Conservation (phyloP, 2,113 vertebrate genomes). For the Leptobrachium leishanense region DNA sequence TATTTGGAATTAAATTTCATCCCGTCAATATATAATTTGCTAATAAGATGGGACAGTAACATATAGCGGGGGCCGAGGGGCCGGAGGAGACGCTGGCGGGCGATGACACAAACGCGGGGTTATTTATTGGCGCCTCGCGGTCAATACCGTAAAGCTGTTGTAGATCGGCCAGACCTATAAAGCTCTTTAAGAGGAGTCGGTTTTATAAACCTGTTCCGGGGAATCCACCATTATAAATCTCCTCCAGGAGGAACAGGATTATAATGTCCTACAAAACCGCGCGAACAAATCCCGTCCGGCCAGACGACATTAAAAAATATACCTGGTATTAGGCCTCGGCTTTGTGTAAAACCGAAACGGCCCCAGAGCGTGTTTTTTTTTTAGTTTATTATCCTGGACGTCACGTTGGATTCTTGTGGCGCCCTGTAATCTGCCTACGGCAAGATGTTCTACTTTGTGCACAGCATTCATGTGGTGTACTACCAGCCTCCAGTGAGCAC, state of each 20-base stretch:
- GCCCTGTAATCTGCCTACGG: too few species aligned
- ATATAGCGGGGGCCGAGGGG: neutral
- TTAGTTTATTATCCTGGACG: too few species aligned
- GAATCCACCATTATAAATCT: neutral
- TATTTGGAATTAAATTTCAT: neutral
- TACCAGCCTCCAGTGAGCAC: too few species aligned
- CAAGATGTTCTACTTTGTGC: too few species aligned
- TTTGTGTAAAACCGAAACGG: too few species aligned
- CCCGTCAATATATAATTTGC: constrained; percentile 23
- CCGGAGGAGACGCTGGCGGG: neutral
- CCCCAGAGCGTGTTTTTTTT: too few species aligned
- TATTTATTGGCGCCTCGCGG: constrained; percentile 8
- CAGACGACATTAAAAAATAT: too few species aligned
- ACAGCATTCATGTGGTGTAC: too few species aligned
- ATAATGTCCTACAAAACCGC: too few species aligned
- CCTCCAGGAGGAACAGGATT: neutral
- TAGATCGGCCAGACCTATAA: neutral
- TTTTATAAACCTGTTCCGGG: neutral
- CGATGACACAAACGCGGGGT: neutral
- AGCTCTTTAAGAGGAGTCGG: neutral
- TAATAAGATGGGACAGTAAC: constrained; percentile 5
- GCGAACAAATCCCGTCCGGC: too few species aligned
- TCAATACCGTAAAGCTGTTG: neutral
- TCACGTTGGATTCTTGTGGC: too few species aligned
- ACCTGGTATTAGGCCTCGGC: too few species aligned